Evolutionary conservation across 2,113 vertebrate genomes (phyloP), one percentile per base, ranked within the genome.

Genomic region (Zosterops borbonicus): DNA sequence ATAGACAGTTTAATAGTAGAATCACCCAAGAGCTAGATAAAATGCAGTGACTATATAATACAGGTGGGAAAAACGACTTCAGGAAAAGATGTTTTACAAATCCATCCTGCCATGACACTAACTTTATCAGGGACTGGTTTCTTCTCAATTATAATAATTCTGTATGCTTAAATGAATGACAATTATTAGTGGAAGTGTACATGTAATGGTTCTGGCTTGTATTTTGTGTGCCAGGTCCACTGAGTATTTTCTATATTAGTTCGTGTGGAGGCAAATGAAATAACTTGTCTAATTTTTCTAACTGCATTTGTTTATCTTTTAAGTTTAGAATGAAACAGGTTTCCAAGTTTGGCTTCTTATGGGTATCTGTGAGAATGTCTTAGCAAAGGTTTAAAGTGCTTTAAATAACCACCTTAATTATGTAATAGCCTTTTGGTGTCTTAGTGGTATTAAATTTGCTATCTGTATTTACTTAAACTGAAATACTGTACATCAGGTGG

Each of bases 401-500:
- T 90, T 92, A 97, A 97, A 96, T 94, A 93, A 56, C 60, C 55
- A 67, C 47, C 56, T 93, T 94, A 83, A 96, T 93, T 77, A 83
- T 83, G 33, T 92, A 95, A 92, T 83, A 70, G 68, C 25, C 73
- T 87, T 90, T 81, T 90, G 39, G 14, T 88, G 56, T 62, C 80
- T 93, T 94, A 90, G 18, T 68, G 71, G 6, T 59, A 47, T 79
- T 87, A 42, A 29, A 21, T 42, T 88, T 71, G 15, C 25, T 70
- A 0, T 42, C 35, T 82, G 39, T 89, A 44, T 87, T 79, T 94
- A 50, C 74, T 94, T 50, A 10, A 76, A 69, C 24, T 44, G 75
- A 76, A 83, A 42, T 76, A 53, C 39, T 77, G 46, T 83, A 53
- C 15, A 33, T 86, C 31, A 89, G 16, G 37, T 39, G 82, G 12